Evolutionary conservation across 2,797 vertebrate genomes (phyloP).

Genomic region (Chloroceryle amazona): DNA sequence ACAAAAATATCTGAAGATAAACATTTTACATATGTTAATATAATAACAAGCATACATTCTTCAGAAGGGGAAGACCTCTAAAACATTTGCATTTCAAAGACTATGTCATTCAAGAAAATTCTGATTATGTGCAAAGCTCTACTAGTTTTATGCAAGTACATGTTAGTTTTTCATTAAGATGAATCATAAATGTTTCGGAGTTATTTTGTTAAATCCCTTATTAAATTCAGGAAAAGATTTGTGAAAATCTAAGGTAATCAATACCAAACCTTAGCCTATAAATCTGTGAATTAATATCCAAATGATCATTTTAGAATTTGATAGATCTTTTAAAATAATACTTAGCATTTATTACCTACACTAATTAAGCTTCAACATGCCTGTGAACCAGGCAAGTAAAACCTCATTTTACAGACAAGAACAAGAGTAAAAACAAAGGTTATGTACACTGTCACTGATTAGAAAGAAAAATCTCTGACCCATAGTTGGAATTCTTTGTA

Average conservation of each 20-base stretch:
- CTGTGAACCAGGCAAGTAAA: constrained; percentile 40
- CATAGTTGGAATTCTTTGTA: constrained; percentile 21
- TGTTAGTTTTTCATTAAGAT: neutral
- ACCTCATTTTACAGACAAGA: constrained; percentile 37
- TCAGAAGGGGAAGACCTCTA: neutral
- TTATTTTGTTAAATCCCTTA: constrained; percentile 39
- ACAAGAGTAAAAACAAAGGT: constrained; percentile 53
- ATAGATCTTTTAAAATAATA: constrained; percentile 35
- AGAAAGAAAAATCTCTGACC: constrained; percentile 51
- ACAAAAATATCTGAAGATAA: constrained; percentile 33
- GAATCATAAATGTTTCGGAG: neutral
- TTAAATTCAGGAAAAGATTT: constrained; percentile 15
- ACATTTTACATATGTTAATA: constrained; percentile 36
- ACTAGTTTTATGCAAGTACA: neutral
- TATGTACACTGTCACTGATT: constrained; percentile 38
- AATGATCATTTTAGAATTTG: constrained; percentile 58
- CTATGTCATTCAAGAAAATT: constrained; percentile 7
- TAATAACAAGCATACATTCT: constrained; percentile 23
- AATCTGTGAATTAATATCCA: constrained; percentile 35
- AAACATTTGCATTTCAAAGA: constrained; percentile 60
- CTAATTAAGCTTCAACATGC: constrained; percentile 56
- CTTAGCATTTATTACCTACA: constrained; percentile 31
- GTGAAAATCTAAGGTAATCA: constrained; percentile 12
- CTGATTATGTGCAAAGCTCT: neutral
- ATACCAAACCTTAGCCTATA: constrained; percentile 3